These are phyloP conservation scores for Mesoclemmys tuberculata DNA, from an alignment of 2,113 vertebrate species.

Conservation along the genomic window DNA sequence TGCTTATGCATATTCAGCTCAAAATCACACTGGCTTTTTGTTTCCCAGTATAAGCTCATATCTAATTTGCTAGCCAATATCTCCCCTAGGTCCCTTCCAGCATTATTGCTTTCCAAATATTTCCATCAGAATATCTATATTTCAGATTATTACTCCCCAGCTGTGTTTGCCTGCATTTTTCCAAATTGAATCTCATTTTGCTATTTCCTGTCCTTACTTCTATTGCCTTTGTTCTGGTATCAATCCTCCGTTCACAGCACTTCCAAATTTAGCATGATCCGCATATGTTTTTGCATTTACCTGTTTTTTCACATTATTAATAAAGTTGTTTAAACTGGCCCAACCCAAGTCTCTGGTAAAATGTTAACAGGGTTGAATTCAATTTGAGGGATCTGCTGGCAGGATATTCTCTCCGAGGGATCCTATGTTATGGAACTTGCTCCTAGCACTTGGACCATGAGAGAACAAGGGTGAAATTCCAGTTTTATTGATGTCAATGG, in stretches of 20 bases:
- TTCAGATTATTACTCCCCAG: background rate
- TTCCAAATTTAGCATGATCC: background rate
- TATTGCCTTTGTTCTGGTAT: background rate
- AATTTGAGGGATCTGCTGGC: background rate
- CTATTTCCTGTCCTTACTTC: background rate
- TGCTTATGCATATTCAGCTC: background rate
- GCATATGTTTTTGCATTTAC: background rate
- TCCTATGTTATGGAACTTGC: background rate
- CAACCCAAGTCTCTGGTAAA: background rate
- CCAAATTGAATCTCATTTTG: background rate
- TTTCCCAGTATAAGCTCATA: background rate
- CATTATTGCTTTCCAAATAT: background rate
- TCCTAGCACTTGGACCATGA: background rate
- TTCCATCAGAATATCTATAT: background rate
- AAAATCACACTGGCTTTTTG: background rate
- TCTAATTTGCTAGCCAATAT: accelerated
- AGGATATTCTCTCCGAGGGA: background rate
- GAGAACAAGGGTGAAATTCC: background rate
- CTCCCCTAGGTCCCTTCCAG: background rate
- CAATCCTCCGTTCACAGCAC: background rate
- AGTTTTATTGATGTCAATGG: background rate
- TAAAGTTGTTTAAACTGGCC: background rate
- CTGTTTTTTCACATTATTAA: background rate
- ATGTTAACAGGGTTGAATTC: background rate
- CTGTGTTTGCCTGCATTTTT: background rate